Evolutionary conservation across 2,113 vertebrate species (phyloP).

Genomic region (Dipodomys merriami): DNA sequence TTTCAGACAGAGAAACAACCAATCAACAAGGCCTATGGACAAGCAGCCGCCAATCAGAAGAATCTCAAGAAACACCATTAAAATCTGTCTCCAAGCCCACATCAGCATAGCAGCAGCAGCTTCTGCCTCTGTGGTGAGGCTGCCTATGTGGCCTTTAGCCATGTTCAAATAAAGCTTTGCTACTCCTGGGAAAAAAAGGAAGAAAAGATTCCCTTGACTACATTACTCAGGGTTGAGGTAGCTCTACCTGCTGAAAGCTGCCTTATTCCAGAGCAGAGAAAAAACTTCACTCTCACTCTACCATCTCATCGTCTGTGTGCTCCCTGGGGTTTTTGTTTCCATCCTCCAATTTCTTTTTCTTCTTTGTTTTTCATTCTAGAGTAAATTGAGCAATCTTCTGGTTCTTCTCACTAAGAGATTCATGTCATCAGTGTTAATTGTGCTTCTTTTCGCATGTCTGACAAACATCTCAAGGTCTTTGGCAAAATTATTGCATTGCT

Average conservation of each 20-base stretch:
- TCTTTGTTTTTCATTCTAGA: slow-evolving; percentile 76
- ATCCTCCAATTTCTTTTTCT: slow-evolving; percentile 72
- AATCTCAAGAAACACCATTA: too few species aligned
- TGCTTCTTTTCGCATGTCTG: slow-evolving; percentile 95
- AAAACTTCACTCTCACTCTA: neutral
- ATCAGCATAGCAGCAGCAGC: too few species aligned
- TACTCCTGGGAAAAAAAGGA: too few species aligned
- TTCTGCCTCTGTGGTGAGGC: too few species aligned
- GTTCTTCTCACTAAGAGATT: slow-evolving; percentile 91
- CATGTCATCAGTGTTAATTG: slow-evolving; percentile 92
- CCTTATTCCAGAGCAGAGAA: fast-evolving
- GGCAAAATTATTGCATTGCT: slow-evolving; percentile 95
- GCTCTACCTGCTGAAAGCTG: neutral
- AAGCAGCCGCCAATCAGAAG: too few species aligned
- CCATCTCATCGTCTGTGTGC: neutral
- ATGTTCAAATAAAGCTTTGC: too few species aligned
- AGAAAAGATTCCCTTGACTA: neutral
- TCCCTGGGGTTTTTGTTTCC: neutral
- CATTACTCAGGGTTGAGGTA: fast-evolving
- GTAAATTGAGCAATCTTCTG: slow-evolving; percentile 76
- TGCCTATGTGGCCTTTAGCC: too few species aligned
- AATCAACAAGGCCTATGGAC: too few species aligned
- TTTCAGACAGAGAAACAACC: too few species aligned
- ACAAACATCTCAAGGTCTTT: slow-evolving; percentile 96
- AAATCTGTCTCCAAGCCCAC: too few species aligned